Conservation (phyloP, 2,797 vertebrate genomes). For the Rhyacichthys aspro region DNA sequence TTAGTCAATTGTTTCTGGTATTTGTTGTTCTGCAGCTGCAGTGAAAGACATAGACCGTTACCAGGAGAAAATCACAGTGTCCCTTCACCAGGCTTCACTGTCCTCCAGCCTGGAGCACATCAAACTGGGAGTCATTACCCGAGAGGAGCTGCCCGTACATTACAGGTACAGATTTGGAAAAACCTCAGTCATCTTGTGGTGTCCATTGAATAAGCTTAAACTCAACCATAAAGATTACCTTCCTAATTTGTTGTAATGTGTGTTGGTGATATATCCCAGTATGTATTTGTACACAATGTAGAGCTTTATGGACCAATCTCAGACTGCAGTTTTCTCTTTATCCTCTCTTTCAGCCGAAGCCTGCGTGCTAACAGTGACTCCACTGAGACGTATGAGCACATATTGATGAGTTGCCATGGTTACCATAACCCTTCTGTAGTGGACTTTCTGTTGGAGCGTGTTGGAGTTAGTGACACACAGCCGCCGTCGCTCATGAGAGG, state of each 20-base stretch:
- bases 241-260: too few relatives aligned
- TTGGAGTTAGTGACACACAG: constrained; percentile 89
- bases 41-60: constrained; percentile 97
- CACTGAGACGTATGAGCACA: constrained; percentile 86
- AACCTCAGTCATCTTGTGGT: not conserved
- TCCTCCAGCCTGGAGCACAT: constrained; percentile 78
- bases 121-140: constrained; percentile 90
- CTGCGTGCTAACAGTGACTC: constrained; percentile 80
- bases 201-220: not conserved
- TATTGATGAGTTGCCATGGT: constrained; percentile 87
- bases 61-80: constrained; percentile 92
- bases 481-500: constrained; percentile 96
- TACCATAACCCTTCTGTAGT: constrained; percentile 94
- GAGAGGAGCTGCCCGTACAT: constrained; percentile 91
- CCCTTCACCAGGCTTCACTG: constrained; percentile 86
- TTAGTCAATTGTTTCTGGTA: too few relatives aligned
- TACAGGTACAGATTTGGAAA: constrained; percentile 82
- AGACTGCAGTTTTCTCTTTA: too few relatives aligned
- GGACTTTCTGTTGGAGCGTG: constrained; percentile 89
- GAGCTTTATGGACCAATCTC: too few relatives aligned
- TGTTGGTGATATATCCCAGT: too few relatives aligned
- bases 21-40: constrained; percentile 75
- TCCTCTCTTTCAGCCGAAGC: constrained; percentile 78
- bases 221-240: too few relatives aligned
- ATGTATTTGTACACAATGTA: too few relatives aligned